These are phyloP conservation scores for Oreochromis tanganicae DNA, from an alignment of 2,113 vertebrate species.

Conservation along the genomic window DNA sequence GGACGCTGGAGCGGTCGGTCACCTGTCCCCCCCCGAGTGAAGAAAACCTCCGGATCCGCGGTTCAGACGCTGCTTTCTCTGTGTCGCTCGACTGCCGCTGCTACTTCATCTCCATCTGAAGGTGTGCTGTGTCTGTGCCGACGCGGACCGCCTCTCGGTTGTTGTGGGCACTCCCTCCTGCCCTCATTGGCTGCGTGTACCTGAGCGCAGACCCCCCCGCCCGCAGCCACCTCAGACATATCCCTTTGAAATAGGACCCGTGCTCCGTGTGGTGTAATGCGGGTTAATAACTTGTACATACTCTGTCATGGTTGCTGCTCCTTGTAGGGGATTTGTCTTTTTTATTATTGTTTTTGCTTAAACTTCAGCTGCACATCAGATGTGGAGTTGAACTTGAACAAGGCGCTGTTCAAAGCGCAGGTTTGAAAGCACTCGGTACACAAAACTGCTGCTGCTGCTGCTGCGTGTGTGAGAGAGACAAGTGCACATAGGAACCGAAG, in stretches of 20 bases:
- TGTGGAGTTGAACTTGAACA: not conserved
- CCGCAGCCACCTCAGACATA: not conserved
- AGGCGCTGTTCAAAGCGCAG: not conserved
- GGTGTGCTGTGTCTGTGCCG: slow-evolving; percentile 62
- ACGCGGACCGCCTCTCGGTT: slow-evolving; percentile 35
- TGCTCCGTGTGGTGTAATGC: not conserved
- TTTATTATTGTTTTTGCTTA: not conserved
- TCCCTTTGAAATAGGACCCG: not conserved
- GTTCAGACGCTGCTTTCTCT: slow-evolving; percentile 10
- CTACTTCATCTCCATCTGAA: slow-evolving; percentile 67
- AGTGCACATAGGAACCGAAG: not conserved
- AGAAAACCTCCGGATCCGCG: slow-evolving; percentile 42
- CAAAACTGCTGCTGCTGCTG: not conserved
- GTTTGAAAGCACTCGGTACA: not conserved
- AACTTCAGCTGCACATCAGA: not conserved
- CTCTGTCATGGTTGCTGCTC: not conserved
- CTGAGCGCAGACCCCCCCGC: slow-evolving; percentile 39
- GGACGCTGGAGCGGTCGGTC: slow-evolving; percentile 40
- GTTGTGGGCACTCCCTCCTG: slow-evolving; percentile 41
- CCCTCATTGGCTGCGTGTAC: slow-evolving; percentile 71
- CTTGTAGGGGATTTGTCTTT: not conserved
- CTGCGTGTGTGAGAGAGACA: not conserved
- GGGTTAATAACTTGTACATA: not conserved
- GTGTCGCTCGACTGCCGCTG: slow-evolving; percentile 38
- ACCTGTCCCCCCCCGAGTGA: slow-evolving; percentile 66